A percentile compares a stretch with the other conserved stretches of the same genome.
Conservation (phyloP, 2,113 vertebrate genomes). For the Ranitomeya variabilis region DNA sequence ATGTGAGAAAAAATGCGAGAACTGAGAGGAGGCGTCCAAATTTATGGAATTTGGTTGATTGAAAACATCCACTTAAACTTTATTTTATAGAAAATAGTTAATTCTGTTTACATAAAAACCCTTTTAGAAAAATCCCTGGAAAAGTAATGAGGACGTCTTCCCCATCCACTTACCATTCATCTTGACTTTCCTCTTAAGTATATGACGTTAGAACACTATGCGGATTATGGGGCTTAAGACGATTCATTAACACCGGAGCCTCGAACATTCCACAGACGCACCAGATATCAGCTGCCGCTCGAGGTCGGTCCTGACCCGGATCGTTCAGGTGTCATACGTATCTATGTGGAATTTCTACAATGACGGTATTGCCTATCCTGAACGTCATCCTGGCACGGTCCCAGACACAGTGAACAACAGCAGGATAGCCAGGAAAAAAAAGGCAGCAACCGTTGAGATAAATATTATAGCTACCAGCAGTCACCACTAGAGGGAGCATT, state of each 20-base stretch:
- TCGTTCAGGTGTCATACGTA: neutral
- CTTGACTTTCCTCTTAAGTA: neutral
- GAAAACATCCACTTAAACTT: no score
- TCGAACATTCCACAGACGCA: neutral
- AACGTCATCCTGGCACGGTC: neutral
- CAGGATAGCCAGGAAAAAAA: no score
- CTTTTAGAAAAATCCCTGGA: conserved; percentile 6
- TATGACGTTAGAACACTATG: neutral
- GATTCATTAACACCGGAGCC: neutral
- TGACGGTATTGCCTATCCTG: neutral
- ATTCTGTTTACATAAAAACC: conserved; percentile 28
- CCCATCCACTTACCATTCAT: conserved; percentile 9
- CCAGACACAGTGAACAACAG: no score
- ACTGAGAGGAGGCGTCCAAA: neutral
- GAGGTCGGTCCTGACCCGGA: neutral
- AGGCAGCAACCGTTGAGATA: no score
- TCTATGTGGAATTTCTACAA: neutral
- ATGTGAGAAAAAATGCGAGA: neutral
- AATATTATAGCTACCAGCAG: no score
- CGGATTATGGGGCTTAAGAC: conserved; percentile 15
- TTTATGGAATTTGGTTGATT: neutral
- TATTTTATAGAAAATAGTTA: neutral
- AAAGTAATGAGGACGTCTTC: neutral
- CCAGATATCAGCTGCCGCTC: neutral
- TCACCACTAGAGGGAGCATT: no score